Conservation (phyloP, 2,113 vertebrate species). For the Oreotragus oreotragus region DNA sequence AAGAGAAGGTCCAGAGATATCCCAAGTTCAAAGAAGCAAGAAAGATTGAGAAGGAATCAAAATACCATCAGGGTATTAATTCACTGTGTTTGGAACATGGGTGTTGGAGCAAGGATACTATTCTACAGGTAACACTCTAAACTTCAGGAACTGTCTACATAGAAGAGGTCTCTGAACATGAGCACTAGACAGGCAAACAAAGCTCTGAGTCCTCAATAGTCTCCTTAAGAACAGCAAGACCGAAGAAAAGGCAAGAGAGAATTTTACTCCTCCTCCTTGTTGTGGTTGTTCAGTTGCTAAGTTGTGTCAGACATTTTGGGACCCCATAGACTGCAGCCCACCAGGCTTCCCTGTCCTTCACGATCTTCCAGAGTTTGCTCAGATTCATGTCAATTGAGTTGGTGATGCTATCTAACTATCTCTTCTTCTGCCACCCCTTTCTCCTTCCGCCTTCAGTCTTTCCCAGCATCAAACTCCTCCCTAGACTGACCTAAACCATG, state of each 20-base stretch:
- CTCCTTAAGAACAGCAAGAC: neutral
- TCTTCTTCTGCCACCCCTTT: neutral
- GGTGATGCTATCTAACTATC: neutral
- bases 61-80: neutral
- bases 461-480: neutral
- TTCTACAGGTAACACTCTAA: neutral
- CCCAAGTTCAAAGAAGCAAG: neutral
- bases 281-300: neutral
- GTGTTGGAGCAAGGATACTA: neutral
- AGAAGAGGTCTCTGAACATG: neutral
- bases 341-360: neutral
- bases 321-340: neutral
- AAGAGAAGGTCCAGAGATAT: neutral
- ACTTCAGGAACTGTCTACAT: neutral
- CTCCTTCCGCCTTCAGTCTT: neutral
- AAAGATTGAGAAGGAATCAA: neutral
- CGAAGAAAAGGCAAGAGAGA: neutral
- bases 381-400: neutral
- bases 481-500: neutral
- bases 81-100: neutral
- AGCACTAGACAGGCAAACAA: neutral
- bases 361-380: neutral
- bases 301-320: neutral
- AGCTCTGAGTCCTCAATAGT: neutral
- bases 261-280: neutral